Conservation (phyloP, 2,113 vertebrate genomes). For the pig (Sus scrofa) region DNA sequence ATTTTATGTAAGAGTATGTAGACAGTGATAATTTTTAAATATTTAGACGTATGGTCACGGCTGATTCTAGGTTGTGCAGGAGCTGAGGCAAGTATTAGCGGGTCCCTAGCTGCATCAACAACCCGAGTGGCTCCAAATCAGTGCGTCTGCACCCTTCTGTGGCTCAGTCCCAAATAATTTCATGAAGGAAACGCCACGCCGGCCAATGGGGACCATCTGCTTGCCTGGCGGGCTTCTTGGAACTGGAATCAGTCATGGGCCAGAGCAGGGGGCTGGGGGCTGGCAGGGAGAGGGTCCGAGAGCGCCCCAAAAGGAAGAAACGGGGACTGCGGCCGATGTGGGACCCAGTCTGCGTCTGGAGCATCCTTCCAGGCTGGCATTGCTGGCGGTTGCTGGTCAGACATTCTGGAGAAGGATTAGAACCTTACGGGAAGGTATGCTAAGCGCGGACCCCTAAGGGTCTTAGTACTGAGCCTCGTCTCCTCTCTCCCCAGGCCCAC, state of each 20-base stretch:
- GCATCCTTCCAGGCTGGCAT: background rate
- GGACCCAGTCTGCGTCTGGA: background rate
- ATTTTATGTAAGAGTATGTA: background rate
- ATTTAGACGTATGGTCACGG: background rate
- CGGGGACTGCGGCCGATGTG: background rate
- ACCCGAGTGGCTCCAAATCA: no score
- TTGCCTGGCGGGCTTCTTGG: background rate
- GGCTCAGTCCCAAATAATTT: background rate
- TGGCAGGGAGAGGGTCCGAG: background rate
- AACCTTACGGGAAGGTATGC: background rate
- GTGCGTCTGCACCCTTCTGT: rapidly evolving
- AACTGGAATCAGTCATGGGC: background rate
- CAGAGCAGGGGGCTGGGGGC: background rate
- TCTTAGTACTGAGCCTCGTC: background rate
- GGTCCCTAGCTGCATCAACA: background rate
- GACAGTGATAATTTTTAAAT: background rate
- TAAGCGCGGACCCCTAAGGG: background rate
- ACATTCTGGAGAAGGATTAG: background rate
- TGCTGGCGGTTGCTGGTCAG: background rate
- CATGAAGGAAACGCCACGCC: background rate
- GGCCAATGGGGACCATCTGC: background rate
- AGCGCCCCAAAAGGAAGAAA: background rate
- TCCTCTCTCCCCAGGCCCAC: rapidly evolving
- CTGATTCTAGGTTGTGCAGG: background rate
- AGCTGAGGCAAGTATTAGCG: background rate